Percentiles rank a stretch among this genome's conserved stretches.
These are phyloP conservation scores for Sebastes matsubarae DNA, from an alignment of 2,797 vertebrate genomes.

Conservation along the genomic window DNA sequence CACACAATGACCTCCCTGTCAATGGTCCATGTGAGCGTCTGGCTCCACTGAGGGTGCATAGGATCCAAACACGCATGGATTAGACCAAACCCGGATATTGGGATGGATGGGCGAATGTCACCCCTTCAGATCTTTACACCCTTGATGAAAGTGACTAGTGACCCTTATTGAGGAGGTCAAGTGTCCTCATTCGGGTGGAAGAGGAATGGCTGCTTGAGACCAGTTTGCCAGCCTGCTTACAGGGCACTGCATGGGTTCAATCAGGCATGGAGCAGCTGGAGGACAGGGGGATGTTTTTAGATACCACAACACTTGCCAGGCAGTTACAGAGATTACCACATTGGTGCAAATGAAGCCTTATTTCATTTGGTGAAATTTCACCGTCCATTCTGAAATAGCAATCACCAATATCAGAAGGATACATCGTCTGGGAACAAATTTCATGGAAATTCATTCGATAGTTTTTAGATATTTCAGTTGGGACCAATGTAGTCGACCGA, in stretches of 20 bases:
- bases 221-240: conserved; percentile 39
- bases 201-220: conserved; percentile 71
- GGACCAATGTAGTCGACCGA: background rate
- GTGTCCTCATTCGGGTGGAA: conserved; percentile 82
- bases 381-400: background rate
- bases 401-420: background rate
- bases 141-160: conserved; percentile 84
- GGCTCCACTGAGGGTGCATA: conserved; percentile 74
- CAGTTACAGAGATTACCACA: background rate
- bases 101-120: conserved; percentile 57
- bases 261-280: conserved; percentile 24
- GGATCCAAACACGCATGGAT: conserved; percentile 62
- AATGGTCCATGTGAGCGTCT: conserved; percentile 68
- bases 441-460: background rate
- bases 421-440: background rate
- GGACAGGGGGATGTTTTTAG: background rate
- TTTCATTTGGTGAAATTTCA: background rate
- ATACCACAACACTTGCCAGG: background rate
- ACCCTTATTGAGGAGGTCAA: conserved; percentile 84
- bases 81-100: conserved; percentile 53
- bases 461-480: background rate
- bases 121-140: conserved; percentile 78
- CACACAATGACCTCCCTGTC: conserved; percentile 66
- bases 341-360: background rate
- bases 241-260: conserved; percentile 8